These are phyloP conservation scores for Murina feae DNA, from an alignment of 2,113 vertebrate species.

Conservation along the genomic window DNA sequence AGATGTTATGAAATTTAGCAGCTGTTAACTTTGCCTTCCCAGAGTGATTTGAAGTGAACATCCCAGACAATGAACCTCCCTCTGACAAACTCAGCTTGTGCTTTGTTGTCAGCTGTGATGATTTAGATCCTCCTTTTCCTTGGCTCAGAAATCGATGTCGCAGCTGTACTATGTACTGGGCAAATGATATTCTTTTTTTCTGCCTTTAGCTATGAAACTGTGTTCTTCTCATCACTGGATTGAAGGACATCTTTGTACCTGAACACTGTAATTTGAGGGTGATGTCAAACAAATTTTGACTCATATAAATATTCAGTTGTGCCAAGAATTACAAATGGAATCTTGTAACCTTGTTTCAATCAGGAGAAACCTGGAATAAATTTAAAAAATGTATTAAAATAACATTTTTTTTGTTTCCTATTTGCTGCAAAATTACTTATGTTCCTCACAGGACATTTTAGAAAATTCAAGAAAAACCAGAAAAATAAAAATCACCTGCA, in stretches of 20 bases:
- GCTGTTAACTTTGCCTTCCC: neutral
- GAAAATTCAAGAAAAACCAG: neutral
- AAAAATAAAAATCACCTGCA: neutral
- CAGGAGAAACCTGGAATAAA: neutral
- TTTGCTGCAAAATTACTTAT: slow-evolving; percentile 16
- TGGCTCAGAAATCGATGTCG: neutral
- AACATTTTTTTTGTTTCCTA: slow-evolving; percentile 10
- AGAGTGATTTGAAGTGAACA: neutral
- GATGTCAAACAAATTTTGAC: slow-evolving; percentile 34
- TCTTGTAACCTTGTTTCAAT: neutral
- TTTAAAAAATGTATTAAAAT: slow-evolving; percentile 8
- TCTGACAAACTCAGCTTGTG: neutral
- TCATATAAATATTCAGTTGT: slow-evolving; percentile 38
- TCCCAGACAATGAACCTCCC: neutral
- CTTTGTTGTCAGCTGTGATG: slow-evolving; percentile 30
- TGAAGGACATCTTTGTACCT: slow-evolving; percentile 31
- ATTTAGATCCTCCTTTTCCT: neutral
- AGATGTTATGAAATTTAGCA: neutral
- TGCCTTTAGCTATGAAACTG: slow-evolving; percentile 12
- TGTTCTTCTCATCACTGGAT: slow-evolving; percentile 9
- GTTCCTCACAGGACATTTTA: neutral
- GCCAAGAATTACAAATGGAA: slow-evolving; percentile 23
- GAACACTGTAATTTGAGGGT: slow-evolving; percentile 27
- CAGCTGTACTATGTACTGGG: neutral
- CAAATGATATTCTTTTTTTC: slow-evolving; percentile 11